Evolutionary conservation across 2,113 vertebrate species (phyloP).

Genomic region (Oreotragus oreotragus): DNA sequence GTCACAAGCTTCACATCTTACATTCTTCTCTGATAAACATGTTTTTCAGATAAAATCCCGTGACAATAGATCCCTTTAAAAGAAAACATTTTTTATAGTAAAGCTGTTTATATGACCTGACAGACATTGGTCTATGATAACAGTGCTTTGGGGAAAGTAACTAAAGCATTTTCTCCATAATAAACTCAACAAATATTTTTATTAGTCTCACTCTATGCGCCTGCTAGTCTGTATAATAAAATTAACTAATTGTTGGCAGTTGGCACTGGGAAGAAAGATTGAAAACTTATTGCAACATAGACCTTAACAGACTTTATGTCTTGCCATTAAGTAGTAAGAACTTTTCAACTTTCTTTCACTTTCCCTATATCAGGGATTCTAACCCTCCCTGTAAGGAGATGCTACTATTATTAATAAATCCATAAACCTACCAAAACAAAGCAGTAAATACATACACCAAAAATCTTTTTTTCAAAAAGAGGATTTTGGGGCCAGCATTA

Average conservation of each 20-base stretch:
- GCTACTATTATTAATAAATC: background rate
- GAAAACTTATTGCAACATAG: conserved; percentile 35
- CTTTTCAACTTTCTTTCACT: conserved; percentile 15
- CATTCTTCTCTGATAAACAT: conserved; percentile 2
- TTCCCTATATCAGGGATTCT: background rate
- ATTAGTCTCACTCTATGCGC: conserved; percentile 52
- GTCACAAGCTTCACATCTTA: conserved; percentile 1
- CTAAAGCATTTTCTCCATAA: conserved; percentile 51
- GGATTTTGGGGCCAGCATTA: background rate
- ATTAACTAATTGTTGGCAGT: conserved; percentile 59
- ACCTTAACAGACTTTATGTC: background rate
- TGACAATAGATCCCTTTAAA: conserved; percentile 10
- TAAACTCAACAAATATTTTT: conserved; percentile 64
- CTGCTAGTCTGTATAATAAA: conserved; percentile 56
- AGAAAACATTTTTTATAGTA: conserved; percentile 14
- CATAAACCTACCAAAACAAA: background rate
- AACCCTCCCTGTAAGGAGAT: background rate
- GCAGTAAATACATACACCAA: background rate
- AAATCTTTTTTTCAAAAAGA: background rate
- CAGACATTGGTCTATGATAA: conserved; percentile 44
- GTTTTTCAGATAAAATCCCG: conserved; percentile 10
- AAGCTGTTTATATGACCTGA: conserved; percentile 49
- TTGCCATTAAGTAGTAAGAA: conserved; percentile 11
- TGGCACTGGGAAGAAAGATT: background rate
- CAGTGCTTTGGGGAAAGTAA: conserved; percentile 42